These are phyloP conservation scores for Enteromius mattozi DNA, from an alignment of 2,797 vertebrate species.

Conservation along the genomic window DNA sequence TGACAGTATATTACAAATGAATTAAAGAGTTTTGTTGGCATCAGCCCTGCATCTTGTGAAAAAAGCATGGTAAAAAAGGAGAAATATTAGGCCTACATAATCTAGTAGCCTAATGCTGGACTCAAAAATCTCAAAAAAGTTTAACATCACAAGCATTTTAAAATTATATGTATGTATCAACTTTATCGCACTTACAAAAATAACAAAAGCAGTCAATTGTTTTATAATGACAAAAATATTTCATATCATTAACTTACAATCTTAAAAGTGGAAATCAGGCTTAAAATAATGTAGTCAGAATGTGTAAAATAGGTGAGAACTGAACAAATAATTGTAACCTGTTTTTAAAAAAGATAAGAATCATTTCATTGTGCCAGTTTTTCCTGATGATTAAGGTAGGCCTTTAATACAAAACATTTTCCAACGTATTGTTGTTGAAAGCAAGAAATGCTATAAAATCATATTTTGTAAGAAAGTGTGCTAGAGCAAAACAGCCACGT, in stretches of 20 bases:
- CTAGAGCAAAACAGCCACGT: not conserved
- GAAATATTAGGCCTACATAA: not conserved
- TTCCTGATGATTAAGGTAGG: not conserved
- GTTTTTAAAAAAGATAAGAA: not conserved
- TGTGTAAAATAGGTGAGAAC: not conserved
- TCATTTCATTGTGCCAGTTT: not conserved
- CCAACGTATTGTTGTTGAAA: not conserved
- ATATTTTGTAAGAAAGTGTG: not conserved
- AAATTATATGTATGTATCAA: no score
- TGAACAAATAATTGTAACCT: not conserved
- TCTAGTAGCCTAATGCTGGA: not conserved
- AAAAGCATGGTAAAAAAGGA: not conserved
- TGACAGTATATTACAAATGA: not conserved
- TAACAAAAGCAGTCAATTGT: not conserved
- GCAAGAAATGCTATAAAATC: not conserved
- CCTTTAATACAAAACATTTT: not conserved
- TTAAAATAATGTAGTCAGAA: not conserved
- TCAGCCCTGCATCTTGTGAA: not conserved
- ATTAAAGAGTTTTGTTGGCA: not conserved
- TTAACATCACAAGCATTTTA: not conserved
- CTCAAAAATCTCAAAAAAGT: no score
- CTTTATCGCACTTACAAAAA: no score
- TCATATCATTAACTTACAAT: not conserved
- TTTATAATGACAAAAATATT: not conserved
- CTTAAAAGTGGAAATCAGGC: not conserved